Conservation (phyloP, 2,888 invertebrate species). For the Gandaritis pyraliata region DNA sequence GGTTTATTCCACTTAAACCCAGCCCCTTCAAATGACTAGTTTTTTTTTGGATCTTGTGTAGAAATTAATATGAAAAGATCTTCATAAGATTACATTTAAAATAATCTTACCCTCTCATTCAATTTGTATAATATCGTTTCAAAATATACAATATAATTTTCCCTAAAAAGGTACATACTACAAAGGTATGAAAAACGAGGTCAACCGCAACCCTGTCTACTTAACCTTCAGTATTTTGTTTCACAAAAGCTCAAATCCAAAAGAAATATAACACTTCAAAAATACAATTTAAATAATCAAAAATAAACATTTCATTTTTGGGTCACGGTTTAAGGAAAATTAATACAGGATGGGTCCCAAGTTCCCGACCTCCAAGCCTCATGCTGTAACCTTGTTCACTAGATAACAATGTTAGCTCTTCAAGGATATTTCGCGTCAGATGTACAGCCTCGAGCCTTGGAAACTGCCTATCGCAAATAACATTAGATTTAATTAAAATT, state of each 20-base stretch:
- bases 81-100: too few species aligned
- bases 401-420: constrained; percentile 1
- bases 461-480: neutral
- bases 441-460: neutral
- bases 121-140: too few species aligned
- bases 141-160: too few species aligned
- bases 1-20: too few species aligned
- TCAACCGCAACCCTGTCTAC: neutral
- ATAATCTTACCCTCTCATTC: too few species aligned
- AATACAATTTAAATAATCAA: constrained; percentile 1
- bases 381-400: neutral
- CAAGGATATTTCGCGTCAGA: constrained; percentile 1
- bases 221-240: constrained; percentile 9
- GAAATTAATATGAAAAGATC: too few species aligned
- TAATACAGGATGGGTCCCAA: neutral
- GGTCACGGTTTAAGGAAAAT: constrained; percentile 10
- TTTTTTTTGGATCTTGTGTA: too few species aligned
- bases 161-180: too few species aligned
- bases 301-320: neutral
- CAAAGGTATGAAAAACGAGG: neutral
- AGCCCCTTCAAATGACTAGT: too few species aligned
- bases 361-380: neutral
- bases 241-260: neutral
- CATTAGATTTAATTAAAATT: too few species aligned
- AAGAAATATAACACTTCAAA: neutral